Conservation (phyloP, 2,888 invertebrate genomes). For the Coleophora deauratella region DNA sequence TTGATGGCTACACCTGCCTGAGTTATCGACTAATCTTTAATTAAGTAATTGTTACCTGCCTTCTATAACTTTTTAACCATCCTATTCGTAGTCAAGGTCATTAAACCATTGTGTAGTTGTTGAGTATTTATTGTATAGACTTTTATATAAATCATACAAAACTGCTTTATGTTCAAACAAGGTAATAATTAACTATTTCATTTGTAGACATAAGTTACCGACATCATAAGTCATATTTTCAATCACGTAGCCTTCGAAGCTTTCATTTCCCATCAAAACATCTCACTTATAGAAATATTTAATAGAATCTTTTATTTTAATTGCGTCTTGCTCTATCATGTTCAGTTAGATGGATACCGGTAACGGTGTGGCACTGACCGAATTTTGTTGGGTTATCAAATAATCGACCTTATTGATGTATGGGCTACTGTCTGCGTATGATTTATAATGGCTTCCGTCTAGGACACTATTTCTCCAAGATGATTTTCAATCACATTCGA, state of each 20-base stretch:
- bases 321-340: slow-evolving; percentile 29
- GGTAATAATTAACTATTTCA: too few species aligned
- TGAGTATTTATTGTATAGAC: too few species aligned
- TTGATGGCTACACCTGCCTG: slow-evolving; percentile 58
- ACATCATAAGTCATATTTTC: slow-evolving; percentile 34
- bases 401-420: slow-evolving; percentile 71
- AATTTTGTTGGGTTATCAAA: slow-evolving; percentile 60
- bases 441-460: slow-evolving; percentile 71
- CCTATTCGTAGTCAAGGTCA: too few species aligned
- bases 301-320: slow-evolving; percentile 51
- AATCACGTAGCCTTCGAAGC: slow-evolving; percentile 49
- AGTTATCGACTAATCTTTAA: slow-evolving; percentile 55
- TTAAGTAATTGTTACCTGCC: slow-evolving; percentile 54
- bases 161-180: too few species aligned
- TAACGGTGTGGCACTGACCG: slow-evolving; percentile 30
- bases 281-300: slow-evolving; percentile 37
- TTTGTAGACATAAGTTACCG: too few species aligned
- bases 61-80: slow-evolving; percentile 14
- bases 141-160: too few species aligned
- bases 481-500: slow-evolving; percentile 73
- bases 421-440: slow-evolving; percentile 62
- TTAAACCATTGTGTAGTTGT: too few species aligned
- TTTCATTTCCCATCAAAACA: slow-evolving; percentile 36
- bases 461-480: slow-evolving; percentile 67
- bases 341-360: slow-evolving; percentile 17